Percentiles rank a stretch among this genome's conserved stretches.
phyloP scores from a whole-genome alignment of 2,888 invertebrate genomes.

The Rugalucina vietnamica region DNA sequence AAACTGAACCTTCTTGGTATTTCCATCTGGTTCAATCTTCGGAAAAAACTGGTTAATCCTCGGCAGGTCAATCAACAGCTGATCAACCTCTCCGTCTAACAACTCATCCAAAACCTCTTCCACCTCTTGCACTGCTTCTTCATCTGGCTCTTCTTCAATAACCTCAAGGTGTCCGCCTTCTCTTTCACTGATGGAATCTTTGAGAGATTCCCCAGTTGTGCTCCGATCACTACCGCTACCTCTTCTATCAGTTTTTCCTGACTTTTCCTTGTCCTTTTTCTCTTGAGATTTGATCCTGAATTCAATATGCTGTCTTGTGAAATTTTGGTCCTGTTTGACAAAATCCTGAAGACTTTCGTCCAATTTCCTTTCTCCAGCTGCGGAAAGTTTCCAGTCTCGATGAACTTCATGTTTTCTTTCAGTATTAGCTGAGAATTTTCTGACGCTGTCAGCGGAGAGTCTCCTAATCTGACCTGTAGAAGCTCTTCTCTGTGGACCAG shows the following conservation, averaged over 20 bases:
- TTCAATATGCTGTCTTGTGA: not conserved
- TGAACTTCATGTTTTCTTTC: not conserved
- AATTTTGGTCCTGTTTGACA: not conserved
- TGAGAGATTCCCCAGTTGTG: no score
- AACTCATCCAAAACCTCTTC: slow-evolving; percentile 54
- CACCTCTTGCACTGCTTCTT: slow-evolving; percentile 1
- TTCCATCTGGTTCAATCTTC: slow-evolving; percentile 55
- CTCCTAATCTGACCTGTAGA: not conserved
- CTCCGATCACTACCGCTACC: no score
- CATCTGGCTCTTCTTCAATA: not conserved
- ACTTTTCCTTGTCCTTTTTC: not conserved
- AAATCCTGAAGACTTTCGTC: not conserved
- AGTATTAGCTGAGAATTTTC: not conserved
- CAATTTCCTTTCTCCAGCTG: not conserved
- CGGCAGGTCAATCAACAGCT: slow-evolving; percentile 53
- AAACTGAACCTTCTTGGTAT: slow-evolving; percentile 61
- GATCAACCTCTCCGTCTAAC: slow-evolving; percentile 55
- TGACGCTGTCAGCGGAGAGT: not conserved
- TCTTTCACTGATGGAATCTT: not conserved
- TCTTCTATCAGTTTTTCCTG: not conserved
- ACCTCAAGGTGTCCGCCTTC: not conserved
- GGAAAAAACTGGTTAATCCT: slow-evolving; percentile 50
- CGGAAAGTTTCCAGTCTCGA: not conserved
- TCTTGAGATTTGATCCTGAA: not conserved
- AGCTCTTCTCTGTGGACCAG: not conserved